Evolutionary conservation across 2,113 vertebrate genomes (phyloP), one percentile per base, ranked within the genome.

Genomic region (Onychostruthus taczanowskii): DNA sequence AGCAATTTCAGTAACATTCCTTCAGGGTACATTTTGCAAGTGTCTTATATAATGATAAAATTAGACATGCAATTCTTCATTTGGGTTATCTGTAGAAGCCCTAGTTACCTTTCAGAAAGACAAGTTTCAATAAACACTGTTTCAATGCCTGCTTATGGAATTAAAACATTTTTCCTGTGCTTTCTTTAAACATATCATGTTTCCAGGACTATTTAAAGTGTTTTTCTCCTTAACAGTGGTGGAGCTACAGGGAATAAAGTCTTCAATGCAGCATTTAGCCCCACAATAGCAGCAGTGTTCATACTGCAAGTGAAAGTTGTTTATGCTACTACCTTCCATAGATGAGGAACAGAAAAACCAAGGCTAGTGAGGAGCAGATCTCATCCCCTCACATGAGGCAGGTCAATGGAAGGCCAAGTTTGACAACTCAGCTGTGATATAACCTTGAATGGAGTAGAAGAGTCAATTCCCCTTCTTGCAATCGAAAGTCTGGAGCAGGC

Each of bases 91-190:
- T 95, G 3, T 85, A 62, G 93, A 87, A 95, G 81, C n/a, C 52
- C 61, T 41, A 53, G 50, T 74, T 39, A 67, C 66, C 92, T 90
- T 97, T 66, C 73, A 95, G 85, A 93, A n/a, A 84, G 61, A 49
- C 46, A 91, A 80, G 66, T 95, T 97, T 96, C 87, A 96, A 92
- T 97, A 97, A 97, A 97, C 85, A 93, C 7, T 37, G 19, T 61
- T 73, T 84, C 95, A 96, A 33, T 31, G 70, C 62, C 70, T 96
- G 70, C 93, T 96, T 94, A 96, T 50, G 89, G 80, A 87, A 78
- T 66, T 91, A 84, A 70, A 70, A 67, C 4, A 6, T 84, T 80
- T 89, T 83, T n/a, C 52, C 43, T 67, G 43, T 87, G 39, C 80
- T 96, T 91, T 91, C 73, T 95, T 77, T 93, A 93, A 88, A 83